Percentiles rank a stretch among this genome's conserved stretches.
phyloP scores from a whole-genome alignment of 1,140 invertebrate genomes.

The Calycopis cecrops region DNA sequence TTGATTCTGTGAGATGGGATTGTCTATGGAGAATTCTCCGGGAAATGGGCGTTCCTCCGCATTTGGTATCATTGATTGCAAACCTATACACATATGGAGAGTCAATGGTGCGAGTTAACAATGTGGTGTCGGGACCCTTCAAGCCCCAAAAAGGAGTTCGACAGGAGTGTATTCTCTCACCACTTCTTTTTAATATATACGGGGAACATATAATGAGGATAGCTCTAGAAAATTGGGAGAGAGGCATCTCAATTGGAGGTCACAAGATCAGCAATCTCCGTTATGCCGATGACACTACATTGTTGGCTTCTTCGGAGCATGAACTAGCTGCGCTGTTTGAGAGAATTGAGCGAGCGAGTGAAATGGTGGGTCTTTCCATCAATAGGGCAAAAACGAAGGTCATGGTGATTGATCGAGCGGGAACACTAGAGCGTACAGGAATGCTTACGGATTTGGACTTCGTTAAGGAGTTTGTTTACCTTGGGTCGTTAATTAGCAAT shows the following conservation, averaged over 20 bases:
- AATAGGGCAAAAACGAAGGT: neutral
- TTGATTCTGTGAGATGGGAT: slow-evolving; percentile 17
- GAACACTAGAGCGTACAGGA: neutral
- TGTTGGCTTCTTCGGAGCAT: slow-evolving; percentile 4
- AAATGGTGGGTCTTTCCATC: slow-evolving; percentile 7
- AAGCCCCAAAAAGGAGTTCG: slow-evolving; percentile 8
- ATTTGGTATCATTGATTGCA: slow-evolving; percentile 15
- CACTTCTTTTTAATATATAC: slow-evolving; percentile 16
- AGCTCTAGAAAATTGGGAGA: too few relatives aligned
- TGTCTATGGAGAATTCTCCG: slow-evolving; percentile 16
- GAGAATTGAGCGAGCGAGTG: slow-evolving; percentile 1
- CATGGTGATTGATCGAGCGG: neutral
- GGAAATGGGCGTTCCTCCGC: slow-evolving; percentile 16
- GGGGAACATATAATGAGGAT: too few relatives aligned
- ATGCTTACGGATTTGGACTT: neutral
- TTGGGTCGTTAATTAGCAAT: neutral
- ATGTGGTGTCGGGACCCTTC: slow-evolving; percentile 7
- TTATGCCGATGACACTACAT: neutral
- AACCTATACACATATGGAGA: slow-evolving; percentile 12
- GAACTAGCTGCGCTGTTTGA: slow-evolving; percentile 7
- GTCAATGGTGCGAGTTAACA: slow-evolving; percentile 13
- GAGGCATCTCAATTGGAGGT: slow-evolving; percentile 11
- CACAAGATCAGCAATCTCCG: slow-evolving; percentile 9
- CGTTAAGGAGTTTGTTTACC: neutral
- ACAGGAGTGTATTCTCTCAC: slow-evolving; percentile 14